phyloP scores from a whole-genome alignment of 2,797 vertebrate species.

The Bufotes viridis region DNA sequence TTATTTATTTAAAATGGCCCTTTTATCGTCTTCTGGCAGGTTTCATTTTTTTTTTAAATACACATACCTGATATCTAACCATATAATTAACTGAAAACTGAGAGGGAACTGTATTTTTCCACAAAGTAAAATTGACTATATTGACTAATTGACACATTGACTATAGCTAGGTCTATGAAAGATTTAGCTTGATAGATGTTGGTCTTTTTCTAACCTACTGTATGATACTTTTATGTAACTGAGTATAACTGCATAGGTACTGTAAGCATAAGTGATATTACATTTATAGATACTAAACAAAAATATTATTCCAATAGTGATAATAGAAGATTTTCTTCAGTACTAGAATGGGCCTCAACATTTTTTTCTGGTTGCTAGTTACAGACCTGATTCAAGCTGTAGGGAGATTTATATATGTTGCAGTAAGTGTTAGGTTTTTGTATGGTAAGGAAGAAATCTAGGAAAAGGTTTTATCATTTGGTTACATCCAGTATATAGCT shows the following conservation, averaged over 20 bases:
- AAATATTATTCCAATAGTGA: neutral
- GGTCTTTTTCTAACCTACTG: too few relatives aligned
- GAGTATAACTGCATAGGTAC: too few relatives aligned
- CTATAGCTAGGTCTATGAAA: neutral
- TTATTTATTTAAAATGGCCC: neutral
- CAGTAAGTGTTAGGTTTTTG: too few relatives aligned
- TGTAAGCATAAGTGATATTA: neutral
- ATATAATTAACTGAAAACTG: too few relatives aligned
- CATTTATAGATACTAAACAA: neutral
- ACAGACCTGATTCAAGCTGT: too few relatives aligned
- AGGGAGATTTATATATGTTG: too few relatives aligned
- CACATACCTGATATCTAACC: too few relatives aligned
- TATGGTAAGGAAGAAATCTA: too few relatives aligned
- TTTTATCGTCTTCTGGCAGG: neutral
- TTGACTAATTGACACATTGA: constrained; percentile 7
- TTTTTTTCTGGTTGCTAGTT: too few relatives aligned
- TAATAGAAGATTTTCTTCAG: neutral
- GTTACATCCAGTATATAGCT: too few relatives aligned
- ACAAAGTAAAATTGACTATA: neutral
- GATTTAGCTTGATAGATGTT: neutral
- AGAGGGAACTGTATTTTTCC: neutral
- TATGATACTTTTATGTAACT: too few relatives aligned
- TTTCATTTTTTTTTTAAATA: neutral
- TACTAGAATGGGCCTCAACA: neutral
- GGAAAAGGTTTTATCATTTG: too few relatives aligned